phyloP scores from a whole-genome alignment of 1,140 invertebrate species.

The Parasteatoda tepidariorum region DNA sequence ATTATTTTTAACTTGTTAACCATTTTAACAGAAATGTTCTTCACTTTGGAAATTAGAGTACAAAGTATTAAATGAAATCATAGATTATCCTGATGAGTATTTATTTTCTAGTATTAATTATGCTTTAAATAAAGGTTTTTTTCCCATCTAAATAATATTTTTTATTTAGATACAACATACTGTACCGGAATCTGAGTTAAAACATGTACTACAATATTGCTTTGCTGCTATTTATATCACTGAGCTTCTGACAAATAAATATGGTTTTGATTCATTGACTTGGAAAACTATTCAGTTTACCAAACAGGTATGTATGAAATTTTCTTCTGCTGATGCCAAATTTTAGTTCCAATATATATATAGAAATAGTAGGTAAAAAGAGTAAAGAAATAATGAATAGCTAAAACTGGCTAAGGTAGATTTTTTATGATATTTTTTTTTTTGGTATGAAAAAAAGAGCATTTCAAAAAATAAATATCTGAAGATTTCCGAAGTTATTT shows the following conservation, averaged over 20 bases:
- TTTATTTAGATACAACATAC: slow-evolving; percentile 21
- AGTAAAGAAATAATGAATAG: background rate
- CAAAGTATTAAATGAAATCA: too few relatives aligned
- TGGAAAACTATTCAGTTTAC: slow-evolving; percentile 69
- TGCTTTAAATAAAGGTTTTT: too few relatives aligned
- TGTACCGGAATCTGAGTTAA: background rate
- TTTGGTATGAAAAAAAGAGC: background rate
- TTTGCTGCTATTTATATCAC: slow-evolving; percentile 68
- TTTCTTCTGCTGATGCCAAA: too few relatives aligned
- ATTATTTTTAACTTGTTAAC: too few relatives aligned
- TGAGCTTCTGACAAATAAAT: slow-evolving; percentile 67
- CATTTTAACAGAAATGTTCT: too few relatives aligned
- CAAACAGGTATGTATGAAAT: slow-evolving; percentile 65
- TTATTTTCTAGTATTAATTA: too few relatives aligned
- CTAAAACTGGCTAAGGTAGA: background rate
- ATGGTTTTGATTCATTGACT: slow-evolving; percentile 67
- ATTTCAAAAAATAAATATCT: background rate
- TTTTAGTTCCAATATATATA: too few relatives aligned
- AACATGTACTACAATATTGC: slow-evolving; percentile 65
- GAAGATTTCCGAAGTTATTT: too few relatives aligned
- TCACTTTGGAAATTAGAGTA: too few relatives aligned
- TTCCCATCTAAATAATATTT: too few relatives aligned
- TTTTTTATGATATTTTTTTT: background rate
- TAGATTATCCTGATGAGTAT: too few relatives aligned
- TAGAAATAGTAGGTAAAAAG: background rate